A percentile compares a stretch with the other conserved stretches of the same genome.
Evolutionary conservation across 2,113 vertebrate species (phyloP).

Genomic region (Perccottus glenii): DNA sequence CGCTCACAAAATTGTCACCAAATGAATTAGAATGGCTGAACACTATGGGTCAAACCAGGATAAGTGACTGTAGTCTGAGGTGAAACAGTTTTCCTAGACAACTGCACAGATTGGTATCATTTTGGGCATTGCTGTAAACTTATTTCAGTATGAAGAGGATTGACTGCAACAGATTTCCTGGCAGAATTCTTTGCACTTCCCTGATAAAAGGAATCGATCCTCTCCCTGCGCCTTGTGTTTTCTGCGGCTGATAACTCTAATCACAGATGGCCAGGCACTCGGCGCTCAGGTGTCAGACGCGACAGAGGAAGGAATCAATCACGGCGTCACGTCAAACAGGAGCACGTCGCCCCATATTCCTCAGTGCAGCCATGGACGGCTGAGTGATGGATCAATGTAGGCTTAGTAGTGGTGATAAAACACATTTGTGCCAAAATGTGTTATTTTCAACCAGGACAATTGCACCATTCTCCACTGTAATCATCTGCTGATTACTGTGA

Average conservation of each 20-base stretch:
- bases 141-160: neutral
- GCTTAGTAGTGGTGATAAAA: neutral
- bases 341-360: neutral
- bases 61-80: too few species aligned
- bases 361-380: neutral
- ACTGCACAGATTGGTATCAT: neutral
- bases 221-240: neutral
- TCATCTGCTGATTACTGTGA: constrained; percentile 30
- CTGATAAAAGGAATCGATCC: neutral
- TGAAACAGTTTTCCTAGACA: too few species aligned
- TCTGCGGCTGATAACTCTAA: neutral
- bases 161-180: neutral
- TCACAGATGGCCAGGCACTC: neutral
- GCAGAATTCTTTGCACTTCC: neutral
- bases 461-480: constrained; percentile 8
- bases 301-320: constrained; percentile 1
- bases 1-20: too few species aligned
- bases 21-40: too few species aligned
- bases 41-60: too few species aligned
- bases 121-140: neutral
- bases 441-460: constrained; percentile 16
- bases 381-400: neutral
- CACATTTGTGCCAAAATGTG: constrained; percentile 8
- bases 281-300: neutral
- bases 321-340: neutral